Base-by-base conservation (phyloP, 2,888 invertebrate species). In the Netelia inedita region DNA sequence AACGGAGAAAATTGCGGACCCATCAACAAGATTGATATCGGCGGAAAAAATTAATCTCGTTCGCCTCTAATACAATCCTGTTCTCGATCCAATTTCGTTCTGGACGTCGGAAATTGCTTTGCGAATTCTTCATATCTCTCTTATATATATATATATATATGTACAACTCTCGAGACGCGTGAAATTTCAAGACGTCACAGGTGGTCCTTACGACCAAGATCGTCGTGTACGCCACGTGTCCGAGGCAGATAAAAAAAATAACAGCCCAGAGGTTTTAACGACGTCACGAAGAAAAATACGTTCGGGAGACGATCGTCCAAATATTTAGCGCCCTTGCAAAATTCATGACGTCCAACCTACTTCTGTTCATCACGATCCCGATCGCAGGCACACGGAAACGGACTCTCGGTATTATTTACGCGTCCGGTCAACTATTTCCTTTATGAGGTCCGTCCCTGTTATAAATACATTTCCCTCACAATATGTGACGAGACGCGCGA, bases 321-420 rank as follows among this genome's bases (percentile, higher is more conserved):
- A 83, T 74, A 79, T 83, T 79, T 83, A 68, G 63, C 69, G 53
- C 46, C 71, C 57, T 71, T 43, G 75, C 63, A 57, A 75, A 28
- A 75, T 63, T 63, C 23, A 43, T 41, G 41, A 23, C 75, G 75
- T 66, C 76, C 46, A 71, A 50, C 55, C 28, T 28, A 9, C 63
- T 35, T 65, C 35, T 53, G n/a, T 41, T n/a, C n/a, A 35, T 65
- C 35, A 41, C 14, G n/a, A 23, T 59, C 28, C 61, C 23, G 11
- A 46, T 28, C 14, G n/a, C 16, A 1, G 50, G 16, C 66, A 66
- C 74, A 57, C 63, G 76, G 68, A 82, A 82, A 78, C 68, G 9
- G 53, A 46, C 46, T 16, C 28, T 82, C 11, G 66, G 78, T 28
- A 81, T 72, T 82, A 65, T 72, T 72, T 82, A 65, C 72, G 16